Evolutionary conservation across 2,888 invertebrate genomes (phyloP).

Genomic region (Xestia ashworthii): DNA sequence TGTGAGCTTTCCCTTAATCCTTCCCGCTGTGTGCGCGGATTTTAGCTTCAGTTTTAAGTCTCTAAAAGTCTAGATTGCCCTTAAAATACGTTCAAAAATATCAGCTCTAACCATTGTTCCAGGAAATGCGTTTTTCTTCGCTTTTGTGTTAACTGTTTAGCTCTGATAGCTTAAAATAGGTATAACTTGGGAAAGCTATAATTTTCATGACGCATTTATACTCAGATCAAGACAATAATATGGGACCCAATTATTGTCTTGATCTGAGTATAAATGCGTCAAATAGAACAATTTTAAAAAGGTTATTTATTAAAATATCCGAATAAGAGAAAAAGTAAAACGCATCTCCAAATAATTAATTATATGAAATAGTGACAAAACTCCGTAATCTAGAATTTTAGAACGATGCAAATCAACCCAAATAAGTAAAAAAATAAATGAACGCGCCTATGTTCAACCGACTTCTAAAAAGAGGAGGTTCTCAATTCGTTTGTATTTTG

Average conservation of each 20-base stretch:
- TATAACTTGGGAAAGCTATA: background rate
- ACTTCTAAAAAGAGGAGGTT: too few relatives aligned
- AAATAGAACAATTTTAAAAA: too few relatives aligned
- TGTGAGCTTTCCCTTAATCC: constrained; percentile 39
- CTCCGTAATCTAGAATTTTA: background rate
- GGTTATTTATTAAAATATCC: background rate
- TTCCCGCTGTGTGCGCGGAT: constrained; percentile 45
- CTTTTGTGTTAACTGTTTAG: background rate
- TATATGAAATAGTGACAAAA: too few relatives aligned
- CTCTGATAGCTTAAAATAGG: background rate
- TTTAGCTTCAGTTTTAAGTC: constrained; percentile 39
- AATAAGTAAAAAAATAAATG: background rate
- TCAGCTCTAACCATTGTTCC: constrained; percentile 18
- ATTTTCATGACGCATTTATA: background rate
- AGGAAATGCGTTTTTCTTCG: constrained; percentile 11
- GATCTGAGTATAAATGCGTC: too few relatives aligned
- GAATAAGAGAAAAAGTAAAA: background rate
- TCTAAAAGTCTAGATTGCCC: constrained; percentile 24
- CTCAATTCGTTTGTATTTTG: too few relatives aligned
- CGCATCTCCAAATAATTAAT: background rate
- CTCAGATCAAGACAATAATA: background rate
- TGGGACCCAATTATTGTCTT: too few relatives aligned
- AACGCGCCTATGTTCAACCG: background rate
- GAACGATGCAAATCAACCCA: background rate
- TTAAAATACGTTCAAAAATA: constrained; percentile 40